phyloP scores from a whole-genome alignment of 2,888 invertebrate genomes.

The Rotaria socialis region DNA sequence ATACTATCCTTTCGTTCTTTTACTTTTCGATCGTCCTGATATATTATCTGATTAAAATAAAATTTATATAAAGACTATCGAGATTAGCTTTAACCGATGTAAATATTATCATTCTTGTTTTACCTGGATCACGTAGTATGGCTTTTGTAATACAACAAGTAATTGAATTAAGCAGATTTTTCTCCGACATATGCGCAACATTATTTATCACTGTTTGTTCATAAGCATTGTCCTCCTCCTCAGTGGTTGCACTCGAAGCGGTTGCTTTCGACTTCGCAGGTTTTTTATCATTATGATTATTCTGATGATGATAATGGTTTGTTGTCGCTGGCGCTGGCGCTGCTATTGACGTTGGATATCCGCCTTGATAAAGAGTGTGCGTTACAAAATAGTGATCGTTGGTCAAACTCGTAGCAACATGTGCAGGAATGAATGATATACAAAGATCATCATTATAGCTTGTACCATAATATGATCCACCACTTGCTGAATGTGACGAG shows the following conservation, averaged over 20 bases:
- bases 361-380: neutral
- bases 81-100: no score
- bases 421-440: neutral
- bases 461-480: neutral
- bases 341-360: neutral
- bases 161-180: neutral
- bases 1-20: no score
- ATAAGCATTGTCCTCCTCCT: neutral
- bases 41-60: neutral
- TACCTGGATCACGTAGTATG: slow-evolving; percentile 20
- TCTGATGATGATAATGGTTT: no score
- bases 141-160: slow-evolving; percentile 21
- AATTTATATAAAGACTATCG: no score
- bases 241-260: neutral
- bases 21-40: no score
- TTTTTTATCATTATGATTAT: no score
- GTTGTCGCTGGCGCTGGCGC: no score
- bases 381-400: neutral
- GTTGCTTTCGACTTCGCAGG: neutral
- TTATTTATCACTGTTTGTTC: neutral
- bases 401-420: neutral
- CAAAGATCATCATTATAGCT: neutral
- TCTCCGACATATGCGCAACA: neutral
- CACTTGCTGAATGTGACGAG: neutral
- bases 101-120: neutral